Conservation (phyloP, 1,140 invertebrate genomes). For the Drosophila micromelanica region DNA sequence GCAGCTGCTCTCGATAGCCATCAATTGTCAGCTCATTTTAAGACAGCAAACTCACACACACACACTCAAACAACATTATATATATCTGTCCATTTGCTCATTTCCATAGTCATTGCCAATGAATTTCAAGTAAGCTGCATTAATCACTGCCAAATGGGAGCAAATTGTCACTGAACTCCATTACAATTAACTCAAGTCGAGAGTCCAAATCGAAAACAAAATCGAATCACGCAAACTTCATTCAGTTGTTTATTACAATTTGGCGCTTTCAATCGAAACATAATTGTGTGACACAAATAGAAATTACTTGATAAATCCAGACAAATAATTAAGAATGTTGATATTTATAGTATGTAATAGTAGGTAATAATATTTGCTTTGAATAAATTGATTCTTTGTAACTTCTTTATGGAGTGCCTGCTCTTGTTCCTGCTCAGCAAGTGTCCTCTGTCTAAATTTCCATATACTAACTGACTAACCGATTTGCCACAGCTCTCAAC, state of each 20-base stretch:
- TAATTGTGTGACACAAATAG: neutral
- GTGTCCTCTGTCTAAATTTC: neutral
- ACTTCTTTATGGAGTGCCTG: no score
- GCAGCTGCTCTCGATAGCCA: conserved; percentile 34
- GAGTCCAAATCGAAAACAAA: conserved; percentile 1
- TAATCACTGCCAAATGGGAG: conserved; percentile 39
- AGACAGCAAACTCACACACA: conserved; percentile 12
- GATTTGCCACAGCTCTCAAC: conserved; percentile 33
- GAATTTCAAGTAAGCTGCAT: conserved; percentile 45
- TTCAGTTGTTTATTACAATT: conserved; percentile 13
- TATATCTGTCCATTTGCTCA: conserved; percentile 10
- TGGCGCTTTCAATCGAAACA: neutral
- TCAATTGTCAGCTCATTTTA: conserved; percentile 27
- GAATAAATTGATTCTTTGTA: no score
- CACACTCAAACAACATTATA: conserved; percentile 4
- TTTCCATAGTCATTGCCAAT: conserved; percentile 35
- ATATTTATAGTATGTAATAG: no score
- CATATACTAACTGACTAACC: conserved; percentile 19
- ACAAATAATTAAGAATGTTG: no score
- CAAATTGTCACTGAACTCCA: conserved; percentile 15
- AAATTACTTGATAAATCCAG: neutral
- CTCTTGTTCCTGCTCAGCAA: no score
- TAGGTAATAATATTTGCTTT: no score
- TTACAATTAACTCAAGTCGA: conserved; percentile 27
- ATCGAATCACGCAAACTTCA: conserved; percentile 15